Evolutionary conservation across 2,113 vertebrate genomes (phyloP).

Genomic region (Crotalus horridus): DNA sequence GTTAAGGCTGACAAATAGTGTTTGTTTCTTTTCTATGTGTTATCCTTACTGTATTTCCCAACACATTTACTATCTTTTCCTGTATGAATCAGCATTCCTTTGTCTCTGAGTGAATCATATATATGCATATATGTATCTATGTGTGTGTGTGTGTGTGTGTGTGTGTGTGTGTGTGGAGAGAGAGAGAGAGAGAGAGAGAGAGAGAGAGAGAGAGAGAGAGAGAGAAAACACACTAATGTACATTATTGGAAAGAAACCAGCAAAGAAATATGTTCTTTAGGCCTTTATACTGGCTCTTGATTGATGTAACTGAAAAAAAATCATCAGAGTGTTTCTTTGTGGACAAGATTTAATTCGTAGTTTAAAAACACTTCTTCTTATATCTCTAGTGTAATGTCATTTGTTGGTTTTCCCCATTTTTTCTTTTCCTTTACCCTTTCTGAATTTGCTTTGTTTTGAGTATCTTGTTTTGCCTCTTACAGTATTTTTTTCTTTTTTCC

Average conservation of each 20-base stretch:
- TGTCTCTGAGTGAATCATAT: neutral
- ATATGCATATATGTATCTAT: neutral
- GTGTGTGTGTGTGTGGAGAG: neutral
- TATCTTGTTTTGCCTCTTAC: neutral
- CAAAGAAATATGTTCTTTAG: neutral
- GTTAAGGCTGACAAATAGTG: neutral
- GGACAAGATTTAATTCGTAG: neutral
- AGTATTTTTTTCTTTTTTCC: neutral
- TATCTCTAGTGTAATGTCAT: neutral
- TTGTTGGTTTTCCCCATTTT: neutral
- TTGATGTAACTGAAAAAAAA: neutral
- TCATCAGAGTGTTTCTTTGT: neutral
- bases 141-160: accelerated
- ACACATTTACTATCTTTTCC: neutral
- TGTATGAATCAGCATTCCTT: neutral
- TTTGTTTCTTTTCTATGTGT: neutral
- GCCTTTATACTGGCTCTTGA: neutral
- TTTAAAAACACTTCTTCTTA: neutral
- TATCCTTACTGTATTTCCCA: neutral
- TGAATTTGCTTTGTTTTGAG: neutral
- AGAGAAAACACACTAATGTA: accelerated
- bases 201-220: too few relatives aligned
- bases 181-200: too few relatives aligned
- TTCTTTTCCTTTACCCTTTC: neutral
- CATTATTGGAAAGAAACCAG: neutral